Conservation (phyloP, 2,797 vertebrate species). For the Notolabrus celidotus region DNA sequence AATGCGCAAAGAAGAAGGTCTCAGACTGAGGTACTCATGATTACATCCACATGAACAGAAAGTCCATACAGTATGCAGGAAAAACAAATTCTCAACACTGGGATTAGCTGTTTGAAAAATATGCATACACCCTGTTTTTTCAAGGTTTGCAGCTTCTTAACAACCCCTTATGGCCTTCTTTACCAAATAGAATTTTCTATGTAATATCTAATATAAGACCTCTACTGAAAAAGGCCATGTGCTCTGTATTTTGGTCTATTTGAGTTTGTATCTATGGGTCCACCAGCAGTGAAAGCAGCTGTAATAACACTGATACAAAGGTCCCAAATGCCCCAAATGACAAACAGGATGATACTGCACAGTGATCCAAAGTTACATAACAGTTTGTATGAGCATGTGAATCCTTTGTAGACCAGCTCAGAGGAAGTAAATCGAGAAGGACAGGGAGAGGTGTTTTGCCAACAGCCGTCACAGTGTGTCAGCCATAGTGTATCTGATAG, state of each 20-base stretch:
- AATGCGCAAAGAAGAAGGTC: neutral
- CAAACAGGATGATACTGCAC: neutral
- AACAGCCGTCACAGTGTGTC: slow-evolving; percentile 36
- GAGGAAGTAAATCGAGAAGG: slow-evolving; percentile 21
- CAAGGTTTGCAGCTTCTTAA: too few relatives aligned
- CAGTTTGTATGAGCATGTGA: slow-evolving; percentile 17
- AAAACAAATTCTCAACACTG: too few relatives aligned
- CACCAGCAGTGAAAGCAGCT: too few relatives aligned
- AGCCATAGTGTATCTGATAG: slow-evolving; percentile 10
- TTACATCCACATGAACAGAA: neutral
- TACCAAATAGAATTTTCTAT: too few relatives aligned
- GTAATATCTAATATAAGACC: too few relatives aligned
- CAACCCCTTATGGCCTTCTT: too few relatives aligned
- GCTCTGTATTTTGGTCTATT: neutral
- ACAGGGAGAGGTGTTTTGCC: slow-evolving; percentile 30
- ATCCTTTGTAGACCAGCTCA: slow-evolving; percentile 1
- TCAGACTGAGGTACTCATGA: neutral
- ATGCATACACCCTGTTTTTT: too few relatives aligned
- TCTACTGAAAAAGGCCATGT: neutral
- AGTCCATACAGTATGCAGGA: neutral
- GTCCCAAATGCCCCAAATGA: slow-evolving; percentile 6
- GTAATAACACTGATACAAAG: neutral
- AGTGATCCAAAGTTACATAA: slow-evolving; percentile 11
- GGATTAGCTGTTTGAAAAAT: too few relatives aligned
- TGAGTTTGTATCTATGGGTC: neutral